These are phyloP conservation scores for Spinus olivaceus DNA, from an alignment of 2,797 vertebrate species.

Conservation along the genomic window DNA sequence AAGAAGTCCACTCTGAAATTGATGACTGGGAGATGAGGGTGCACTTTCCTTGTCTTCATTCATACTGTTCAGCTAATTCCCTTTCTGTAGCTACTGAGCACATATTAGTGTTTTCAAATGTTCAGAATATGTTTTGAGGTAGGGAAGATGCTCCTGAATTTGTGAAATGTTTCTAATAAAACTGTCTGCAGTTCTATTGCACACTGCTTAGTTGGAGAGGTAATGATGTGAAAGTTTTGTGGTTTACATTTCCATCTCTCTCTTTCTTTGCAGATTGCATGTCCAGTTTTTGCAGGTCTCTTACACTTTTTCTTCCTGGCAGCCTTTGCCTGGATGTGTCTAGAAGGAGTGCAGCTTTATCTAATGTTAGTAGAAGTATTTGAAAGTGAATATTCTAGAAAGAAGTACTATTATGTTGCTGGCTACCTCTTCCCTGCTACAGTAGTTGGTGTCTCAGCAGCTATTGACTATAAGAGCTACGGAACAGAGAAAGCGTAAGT, in stretches of 20 bases:
- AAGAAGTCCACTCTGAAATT: not conserved
- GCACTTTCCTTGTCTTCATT: not conserved
- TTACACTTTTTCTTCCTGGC: slow-evolving; percentile 99
- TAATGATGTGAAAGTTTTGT: not conserved
- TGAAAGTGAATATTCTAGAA: slow-evolving; percentile 98
- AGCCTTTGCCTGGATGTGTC: slow-evolving; percentile 98
- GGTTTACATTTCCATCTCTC: slow-evolving; percentile 26
- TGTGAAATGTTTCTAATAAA: not conserved
- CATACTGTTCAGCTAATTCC: not conserved
- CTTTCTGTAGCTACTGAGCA: not conserved
- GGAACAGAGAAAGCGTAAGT: slow-evolving; percentile 95
- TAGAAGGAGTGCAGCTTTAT: slow-evolving; percentile 98
- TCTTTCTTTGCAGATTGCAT: slow-evolving; percentile 86
- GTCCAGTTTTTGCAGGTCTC: slow-evolving; percentile 96
- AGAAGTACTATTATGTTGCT: slow-evolving; percentile 96
- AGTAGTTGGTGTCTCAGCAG: slow-evolving; percentile 94
- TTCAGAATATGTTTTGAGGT: not conserved
- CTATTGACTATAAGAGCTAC: slow-evolving; percentile 96
- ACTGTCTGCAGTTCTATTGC: not conserved
- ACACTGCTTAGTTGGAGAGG: not conserved
- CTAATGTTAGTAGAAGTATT: slow-evolving; percentile 99
- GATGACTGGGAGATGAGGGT: not conserved
- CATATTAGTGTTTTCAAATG: not conserved
- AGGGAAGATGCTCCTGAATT: not conserved
- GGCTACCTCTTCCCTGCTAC: slow-evolving; percentile 97